Evolutionary conservation across 2,888 invertebrate genomes (phyloP).

Genomic region (Callyntrura guangdongensis): DNA sequence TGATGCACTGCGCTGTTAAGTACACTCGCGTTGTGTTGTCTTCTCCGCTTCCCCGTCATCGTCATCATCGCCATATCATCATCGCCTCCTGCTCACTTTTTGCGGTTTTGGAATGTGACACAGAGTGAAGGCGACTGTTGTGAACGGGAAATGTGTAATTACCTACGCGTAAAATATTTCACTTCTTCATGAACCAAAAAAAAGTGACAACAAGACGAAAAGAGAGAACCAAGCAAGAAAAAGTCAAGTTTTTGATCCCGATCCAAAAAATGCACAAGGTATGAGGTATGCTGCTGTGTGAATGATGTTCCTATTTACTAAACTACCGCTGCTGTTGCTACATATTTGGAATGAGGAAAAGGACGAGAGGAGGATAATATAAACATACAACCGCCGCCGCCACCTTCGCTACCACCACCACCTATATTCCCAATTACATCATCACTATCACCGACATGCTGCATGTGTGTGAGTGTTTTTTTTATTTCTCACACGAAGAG

Average conservation of each 20-base stretch:
- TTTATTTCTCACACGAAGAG: neutral
- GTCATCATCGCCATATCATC: slow-evolving; percentile 29
- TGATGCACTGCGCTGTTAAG: neutral
- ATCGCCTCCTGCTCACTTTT: neutral
- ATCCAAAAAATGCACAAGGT: slow-evolving; percentile 63
- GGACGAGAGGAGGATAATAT: neutral
- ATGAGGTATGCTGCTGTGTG: neutral
- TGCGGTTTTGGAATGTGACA: slow-evolving; percentile 64
- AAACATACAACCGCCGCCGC: neutral
- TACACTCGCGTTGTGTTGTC: neutral
- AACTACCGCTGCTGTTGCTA: slow-evolving; percentile 12
- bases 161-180: slow-evolving; percentile 58
- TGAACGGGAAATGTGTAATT: slow-evolving; percentile 65
- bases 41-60: neutral
- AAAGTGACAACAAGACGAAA: slow-evolving; percentile 43
- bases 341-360: slow-evolving; percentile 66
- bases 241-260: slow-evolving; percentile 64
- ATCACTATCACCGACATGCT: slow-evolving; percentile 28
- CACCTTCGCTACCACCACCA: neutral
- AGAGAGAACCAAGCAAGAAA: slow-evolving; percentile 35
- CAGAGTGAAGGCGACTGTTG: slow-evolving; percentile 11
- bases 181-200: slow-evolving; percentile 10
- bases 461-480: slow-evolving; percentile 12
- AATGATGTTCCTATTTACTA: neutral
- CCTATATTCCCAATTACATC: slow-evolving; percentile 42